Evolutionary conservation across 2,113 vertebrate species (phyloP).

Genomic region (Channa maculata): DNA sequence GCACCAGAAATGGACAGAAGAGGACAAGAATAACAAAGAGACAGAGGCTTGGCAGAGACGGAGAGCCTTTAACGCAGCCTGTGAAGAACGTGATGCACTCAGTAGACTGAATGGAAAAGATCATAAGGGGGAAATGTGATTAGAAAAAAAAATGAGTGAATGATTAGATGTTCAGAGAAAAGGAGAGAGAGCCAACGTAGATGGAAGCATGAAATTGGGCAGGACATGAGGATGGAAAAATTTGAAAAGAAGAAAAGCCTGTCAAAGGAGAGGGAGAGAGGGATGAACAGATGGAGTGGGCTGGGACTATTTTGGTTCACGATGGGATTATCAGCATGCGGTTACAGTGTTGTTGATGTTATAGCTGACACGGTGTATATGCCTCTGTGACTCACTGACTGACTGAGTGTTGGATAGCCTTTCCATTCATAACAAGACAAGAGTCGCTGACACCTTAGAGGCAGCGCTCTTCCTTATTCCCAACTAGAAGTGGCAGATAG

Average conservation of each 20-base stretch:
- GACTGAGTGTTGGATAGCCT: conserved; percentile 26
- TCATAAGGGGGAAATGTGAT: conserved; percentile 55
- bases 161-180: conserved; percentile 55
- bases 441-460: background rate
- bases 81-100: conserved; percentile 52
- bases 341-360: conserved; percentile 67
- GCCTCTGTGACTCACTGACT: conserved; percentile 43
- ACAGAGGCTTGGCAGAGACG: conserved; percentile 52
- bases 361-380: conserved; percentile 67
- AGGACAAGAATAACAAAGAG: conserved; percentile 56
- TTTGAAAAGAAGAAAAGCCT: conserved; percentile 35
- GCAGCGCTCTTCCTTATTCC: background rate
- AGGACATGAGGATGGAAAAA: conserved; percentile 33
- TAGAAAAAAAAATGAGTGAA: conserved; percentile 36
- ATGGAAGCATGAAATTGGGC: conserved; percentile 4
- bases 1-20: conserved; percentile 45
- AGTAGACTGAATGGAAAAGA: conserved; percentile 56
- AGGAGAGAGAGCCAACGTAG: conserved; percentile 22
- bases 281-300: conserved; percentile 78
- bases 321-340: conserved; percentile 75
- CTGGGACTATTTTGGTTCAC: conserved; percentile 70
- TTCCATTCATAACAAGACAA: conserved; percentile 51
- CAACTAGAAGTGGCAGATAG: background rate
- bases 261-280: conserved; percentile 46
- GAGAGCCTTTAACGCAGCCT: conserved; percentile 46